Evolutionary conservation across 92 coral and sea anemone genomes (phyloP).

Genomic region (Porites rus): DNA sequence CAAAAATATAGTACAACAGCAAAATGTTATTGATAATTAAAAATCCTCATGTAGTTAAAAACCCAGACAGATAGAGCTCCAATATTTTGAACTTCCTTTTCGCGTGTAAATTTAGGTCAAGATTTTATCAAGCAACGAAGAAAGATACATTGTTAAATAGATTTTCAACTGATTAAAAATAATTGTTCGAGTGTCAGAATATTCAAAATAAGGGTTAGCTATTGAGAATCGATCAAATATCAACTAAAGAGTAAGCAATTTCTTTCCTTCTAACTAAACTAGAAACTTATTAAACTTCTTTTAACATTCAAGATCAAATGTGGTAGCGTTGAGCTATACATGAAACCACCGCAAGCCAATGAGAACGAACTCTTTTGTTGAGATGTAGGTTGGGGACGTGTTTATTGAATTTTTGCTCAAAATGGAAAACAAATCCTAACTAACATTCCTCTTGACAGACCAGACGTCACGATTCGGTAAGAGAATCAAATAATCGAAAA

Average conservation of each 20-base stretch:
- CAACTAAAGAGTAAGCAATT: background rate
- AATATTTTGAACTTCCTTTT: constrained; percentile 2
- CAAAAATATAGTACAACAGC: background rate
- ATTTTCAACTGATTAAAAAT: constrained; percentile 19
- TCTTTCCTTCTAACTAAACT: background rate
- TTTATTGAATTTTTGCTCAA: no score
- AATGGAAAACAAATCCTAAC: background rate
- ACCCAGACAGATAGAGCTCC: background rate
- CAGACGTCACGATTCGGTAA: background rate
- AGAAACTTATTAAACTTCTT: background rate
- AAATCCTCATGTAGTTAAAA: background rate
- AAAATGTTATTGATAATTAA: background rate
- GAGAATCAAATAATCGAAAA: constrained; percentile 4
- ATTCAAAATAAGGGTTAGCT: constrained; percentile 7
- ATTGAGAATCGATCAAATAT: background rate
- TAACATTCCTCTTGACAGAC: constrained; percentile 13
- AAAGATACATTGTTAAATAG: constrained; percentile 15
- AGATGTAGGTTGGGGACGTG: no score
- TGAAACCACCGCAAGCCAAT: no score
- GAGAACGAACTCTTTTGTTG: no score
- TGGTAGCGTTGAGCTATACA: no score
- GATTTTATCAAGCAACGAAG: constrained; percentile 15
- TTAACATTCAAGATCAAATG: no score
- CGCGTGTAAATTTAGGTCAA: constrained; percentile 11
- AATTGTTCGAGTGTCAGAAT: constrained; percentile 8